phyloP scores from a whole-genome alignment of 1,140 invertebrate species.

The Cherax destructor region DNA sequence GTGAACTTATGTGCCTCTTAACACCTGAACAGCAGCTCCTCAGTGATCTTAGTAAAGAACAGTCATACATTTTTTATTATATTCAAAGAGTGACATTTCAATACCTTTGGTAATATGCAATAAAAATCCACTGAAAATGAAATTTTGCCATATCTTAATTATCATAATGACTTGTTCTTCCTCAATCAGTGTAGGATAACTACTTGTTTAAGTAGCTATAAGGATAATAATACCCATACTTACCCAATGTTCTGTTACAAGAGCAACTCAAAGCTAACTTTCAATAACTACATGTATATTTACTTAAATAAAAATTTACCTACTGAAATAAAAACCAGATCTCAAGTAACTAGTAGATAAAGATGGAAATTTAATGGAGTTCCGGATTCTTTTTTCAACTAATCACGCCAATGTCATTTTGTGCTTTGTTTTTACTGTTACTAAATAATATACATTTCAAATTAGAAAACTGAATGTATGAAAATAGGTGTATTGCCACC shows the following conservation, averaged over 20 bases:
- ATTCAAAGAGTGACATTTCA: background rate
- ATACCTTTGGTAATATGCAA: background rate
- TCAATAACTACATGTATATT: background rate
- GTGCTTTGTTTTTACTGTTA: background rate
- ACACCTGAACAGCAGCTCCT: background rate
- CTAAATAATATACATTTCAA: too few species aligned
- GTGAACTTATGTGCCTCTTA: too few species aligned
- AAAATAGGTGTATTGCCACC: too few species aligned
- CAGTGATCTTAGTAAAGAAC: constrained; percentile 1
- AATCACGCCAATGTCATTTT: constrained; percentile 37
- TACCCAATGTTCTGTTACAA: background rate
- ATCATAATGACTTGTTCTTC: background rate
- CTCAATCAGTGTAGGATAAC: background rate
- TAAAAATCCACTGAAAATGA: background rate
- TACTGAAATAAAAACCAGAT: background rate
- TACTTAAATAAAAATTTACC: background rate
- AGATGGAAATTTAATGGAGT: constrained; percentile 13
- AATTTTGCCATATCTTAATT: background rate
- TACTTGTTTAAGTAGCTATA: constrained; percentile 11
- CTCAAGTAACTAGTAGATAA: constrained; percentile 6
- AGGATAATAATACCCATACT: constrained; percentile 11
- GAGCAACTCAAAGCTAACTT: constrained; percentile 3
- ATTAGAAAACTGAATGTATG: too few species aligned
- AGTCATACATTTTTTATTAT: background rate
- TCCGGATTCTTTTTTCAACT: constrained; percentile 38